Percentiles rank a stretch among this genome's conserved stretches.
These are phyloP conservation scores for Empis livida DNA, from an alignment of 2,888 invertebrate species.

Conservation along the genomic window DNA sequence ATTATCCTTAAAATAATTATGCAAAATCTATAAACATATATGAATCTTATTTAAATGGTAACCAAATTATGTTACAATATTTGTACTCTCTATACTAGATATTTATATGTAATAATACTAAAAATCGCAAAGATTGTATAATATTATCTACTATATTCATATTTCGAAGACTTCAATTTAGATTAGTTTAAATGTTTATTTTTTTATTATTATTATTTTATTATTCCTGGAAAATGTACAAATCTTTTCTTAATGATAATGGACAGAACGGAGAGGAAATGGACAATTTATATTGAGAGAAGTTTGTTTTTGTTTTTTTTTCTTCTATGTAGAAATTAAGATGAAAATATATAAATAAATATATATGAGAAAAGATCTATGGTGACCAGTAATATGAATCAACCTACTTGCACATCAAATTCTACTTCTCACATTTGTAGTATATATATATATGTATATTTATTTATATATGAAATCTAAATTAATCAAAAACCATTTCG, in stretches of 20 bases:
- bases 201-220: background rate
- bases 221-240: background rate
- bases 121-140: no score
- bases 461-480: constrained; percentile 3
- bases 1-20: no score
- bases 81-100: no score
- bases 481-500: constrained; percentile 21
- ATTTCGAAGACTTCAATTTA: background rate
- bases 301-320: background rate
- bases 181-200: background rate
- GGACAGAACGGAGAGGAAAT: no score
- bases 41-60: no score
- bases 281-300: no score
- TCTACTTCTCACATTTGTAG: background rate
- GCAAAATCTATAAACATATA: no score
- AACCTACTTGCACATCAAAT: background rate
- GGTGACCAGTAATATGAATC: background rate
- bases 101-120: no score
- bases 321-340: background rate
- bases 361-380: background rate
- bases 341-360: background rate
- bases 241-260: no score
- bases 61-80: no score
- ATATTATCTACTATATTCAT: background rate
- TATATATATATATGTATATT: background rate